These are phyloP conservation scores for Quadriops clusia DNA, from an alignment of 2,888 invertebrate genomes.

Conservation along the genomic window DNA sequence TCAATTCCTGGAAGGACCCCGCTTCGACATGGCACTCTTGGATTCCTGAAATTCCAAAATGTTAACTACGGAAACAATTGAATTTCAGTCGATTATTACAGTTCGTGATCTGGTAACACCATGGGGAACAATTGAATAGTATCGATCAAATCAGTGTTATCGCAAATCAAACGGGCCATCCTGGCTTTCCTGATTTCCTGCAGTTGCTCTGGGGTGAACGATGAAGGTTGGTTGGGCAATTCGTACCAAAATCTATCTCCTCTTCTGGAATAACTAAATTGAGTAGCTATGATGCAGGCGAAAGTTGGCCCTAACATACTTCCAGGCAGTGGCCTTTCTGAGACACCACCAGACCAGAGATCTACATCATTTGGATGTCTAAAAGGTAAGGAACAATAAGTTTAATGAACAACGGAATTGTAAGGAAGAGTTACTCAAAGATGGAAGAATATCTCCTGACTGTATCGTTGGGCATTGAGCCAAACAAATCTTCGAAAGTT, in stretches of 20 bases:
- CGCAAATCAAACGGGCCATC: conserved; percentile 75
- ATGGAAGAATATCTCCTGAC: conserved; percentile 71
- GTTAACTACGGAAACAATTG: conserved; percentile 1
- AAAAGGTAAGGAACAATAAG: conserved; percentile 19
- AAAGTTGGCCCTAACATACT: conserved; percentile 92
- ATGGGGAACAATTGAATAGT: conserved; percentile 85
- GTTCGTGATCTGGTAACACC: conserved; percentile 85
- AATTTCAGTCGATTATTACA: conserved; percentile 62
- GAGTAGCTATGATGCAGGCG: conserved; percentile 86
- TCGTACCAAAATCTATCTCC: conserved; percentile 95
- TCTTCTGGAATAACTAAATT: conserved; percentile 77
- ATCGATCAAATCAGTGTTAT: conserved; percentile 85
- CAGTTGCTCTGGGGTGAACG: conserved; percentile 78
- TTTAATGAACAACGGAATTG: not conserved
- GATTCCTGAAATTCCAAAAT: conserved; percentile 54
- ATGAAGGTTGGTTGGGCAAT: conserved; percentile 80
- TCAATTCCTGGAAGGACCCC: conserved; percentile 80
- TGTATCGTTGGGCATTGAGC: conserved; percentile 82
- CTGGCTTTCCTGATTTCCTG: conserved; percentile 71
- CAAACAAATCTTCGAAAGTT: conserved; percentile 68
- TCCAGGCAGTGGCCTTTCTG: conserved; percentile 79
- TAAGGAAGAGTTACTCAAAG: conserved; percentile 49
- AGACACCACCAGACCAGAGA: conserved; percentile 89
- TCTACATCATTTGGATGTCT: conserved; percentile 86
- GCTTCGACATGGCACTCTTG: conserved; percentile 84